These are phyloP conservation scores for Cyphomyrmex costatus DNA, from an alignment of 1,140 invertebrate species.

Conservation along the genomic window DNA sequence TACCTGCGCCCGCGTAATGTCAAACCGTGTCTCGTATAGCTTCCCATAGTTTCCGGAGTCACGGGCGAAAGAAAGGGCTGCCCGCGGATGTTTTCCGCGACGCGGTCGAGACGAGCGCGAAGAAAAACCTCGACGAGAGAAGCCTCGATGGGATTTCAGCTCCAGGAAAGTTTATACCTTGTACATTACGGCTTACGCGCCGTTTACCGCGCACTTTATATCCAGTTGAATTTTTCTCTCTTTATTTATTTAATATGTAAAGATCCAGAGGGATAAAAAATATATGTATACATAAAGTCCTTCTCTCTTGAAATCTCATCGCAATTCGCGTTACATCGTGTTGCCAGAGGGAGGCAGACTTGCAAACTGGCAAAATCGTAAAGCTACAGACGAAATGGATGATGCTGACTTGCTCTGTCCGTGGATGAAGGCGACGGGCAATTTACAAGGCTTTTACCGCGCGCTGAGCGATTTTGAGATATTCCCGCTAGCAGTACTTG, in stretches of 20 bases:
- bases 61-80: background rate
- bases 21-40: background rate
- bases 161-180: background rate
- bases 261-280: background rate
- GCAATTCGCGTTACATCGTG: background rate
- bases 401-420: constrained; percentile 22
- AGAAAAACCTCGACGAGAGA: background rate
- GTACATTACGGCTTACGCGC: background rate
- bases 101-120: background rate
- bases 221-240: background rate
- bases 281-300: background rate
- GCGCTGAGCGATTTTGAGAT: constrained; percentile 43
- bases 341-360: background rate
- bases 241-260: background rate
- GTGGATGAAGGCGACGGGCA: constrained; percentile 29
- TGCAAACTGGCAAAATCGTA: constrained; percentile 22
- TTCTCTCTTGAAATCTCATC: background rate
- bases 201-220: background rate
- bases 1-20: constrained; percentile 44
- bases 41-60: constrained; percentile 6
- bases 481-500: constrained; percentile 28
- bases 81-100: background rate
- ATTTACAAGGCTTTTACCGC: constrained; percentile 55
- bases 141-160: background rate
- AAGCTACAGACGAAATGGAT: constrained; percentile 26